Conservation (phyloP, 2,113 vertebrate genomes). For the Leucopsar rothschildi region DNA sequence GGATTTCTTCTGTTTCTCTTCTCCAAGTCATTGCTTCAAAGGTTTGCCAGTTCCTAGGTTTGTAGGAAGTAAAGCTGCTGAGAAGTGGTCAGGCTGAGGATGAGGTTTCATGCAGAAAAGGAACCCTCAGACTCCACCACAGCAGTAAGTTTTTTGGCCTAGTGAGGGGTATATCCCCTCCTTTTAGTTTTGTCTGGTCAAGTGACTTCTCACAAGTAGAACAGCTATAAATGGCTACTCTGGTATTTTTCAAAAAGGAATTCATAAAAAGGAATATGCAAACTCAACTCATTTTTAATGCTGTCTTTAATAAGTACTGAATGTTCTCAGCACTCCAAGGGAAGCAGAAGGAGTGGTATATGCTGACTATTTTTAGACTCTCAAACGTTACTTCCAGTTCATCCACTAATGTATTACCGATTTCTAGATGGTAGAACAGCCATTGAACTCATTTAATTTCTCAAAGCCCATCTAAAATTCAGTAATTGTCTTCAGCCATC, state of each 20-base stretch:
- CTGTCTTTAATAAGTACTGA: slow-evolving; percentile 30
- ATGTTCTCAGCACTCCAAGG: neutral
- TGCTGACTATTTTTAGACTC: neutral
- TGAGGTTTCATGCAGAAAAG: neutral
- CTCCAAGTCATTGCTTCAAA: neutral
- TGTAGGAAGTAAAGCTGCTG: neutral
- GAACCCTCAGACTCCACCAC: accelerated
- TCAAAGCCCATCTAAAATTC: neutral
- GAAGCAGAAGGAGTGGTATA: slow-evolving; percentile 31
- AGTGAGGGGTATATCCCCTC: neutral
- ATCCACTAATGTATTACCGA: neutral
- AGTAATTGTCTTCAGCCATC: neutral
- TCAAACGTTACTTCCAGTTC: neutral
- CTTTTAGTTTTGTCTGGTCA: neutral
- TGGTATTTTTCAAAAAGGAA: neutral
- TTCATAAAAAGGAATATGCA: neutral
- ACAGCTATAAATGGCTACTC: neutral
- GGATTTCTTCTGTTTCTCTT: neutral
- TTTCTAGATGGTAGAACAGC: neutral
- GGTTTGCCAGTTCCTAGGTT: neutral
- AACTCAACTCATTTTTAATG: slow-evolving; percentile 7
- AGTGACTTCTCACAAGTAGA: neutral
- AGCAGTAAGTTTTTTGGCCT: accelerated
- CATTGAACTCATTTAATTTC: neutral
- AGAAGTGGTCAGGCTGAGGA: neutral